Base-by-base conservation (phyloP, 2,888 invertebrate genomes). In the Eristalis pertinax region DNA sequence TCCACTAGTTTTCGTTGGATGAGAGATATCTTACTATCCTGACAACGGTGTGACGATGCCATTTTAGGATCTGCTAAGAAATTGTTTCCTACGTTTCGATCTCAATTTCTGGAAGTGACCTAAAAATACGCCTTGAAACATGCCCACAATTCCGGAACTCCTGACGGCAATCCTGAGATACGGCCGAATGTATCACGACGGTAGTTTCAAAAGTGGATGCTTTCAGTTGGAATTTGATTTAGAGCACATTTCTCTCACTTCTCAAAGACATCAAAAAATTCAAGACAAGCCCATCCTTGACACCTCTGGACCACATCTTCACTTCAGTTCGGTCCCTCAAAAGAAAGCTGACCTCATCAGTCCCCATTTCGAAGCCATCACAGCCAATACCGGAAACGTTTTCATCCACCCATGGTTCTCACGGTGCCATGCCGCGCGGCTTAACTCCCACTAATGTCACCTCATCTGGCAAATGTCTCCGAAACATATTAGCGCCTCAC, bases 381-480 rank as follows among this genome's bases (percentile, higher is more conserved):
- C 50, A 19, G 8, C 19, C 50, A 50, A 19, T 50, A 50, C 50
- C 50, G 50, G 22, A 58, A 11, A 13, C 29, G 50, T 19, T 10
- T 43, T 26, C 41, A 38, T 26, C 43, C 78, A 70, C 38, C 11
- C 19, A 65, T 78, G 68, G 72, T 87, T 87, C 87, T 69, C 87
- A 87, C 87, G 87, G 76, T 76, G 56, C 56, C 56, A 32, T 24
- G 22, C 43, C 62, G 68, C 43, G 43, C n/a, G 19, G 63, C 63
- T 79, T 68, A 64, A 83, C 86, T 83, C 86, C 86, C 79, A 87
- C 87, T 84, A 76, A 80, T 87, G 72, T 84, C 72, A 72, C 43
- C 43, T 76, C 22, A 22, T 41, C 50, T n/a, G 22, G 32, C n/a
- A 79, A 82, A 74, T 87, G 87, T 87, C 84, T 63, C 87, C 87